Percentiles rank a stretch among this genome's conserved stretches.
These are phyloP conservation scores for Nilaparvata lugens DNA, from an alignment of 1,140 invertebrate genomes.

Conservation along the genomic window DNA sequence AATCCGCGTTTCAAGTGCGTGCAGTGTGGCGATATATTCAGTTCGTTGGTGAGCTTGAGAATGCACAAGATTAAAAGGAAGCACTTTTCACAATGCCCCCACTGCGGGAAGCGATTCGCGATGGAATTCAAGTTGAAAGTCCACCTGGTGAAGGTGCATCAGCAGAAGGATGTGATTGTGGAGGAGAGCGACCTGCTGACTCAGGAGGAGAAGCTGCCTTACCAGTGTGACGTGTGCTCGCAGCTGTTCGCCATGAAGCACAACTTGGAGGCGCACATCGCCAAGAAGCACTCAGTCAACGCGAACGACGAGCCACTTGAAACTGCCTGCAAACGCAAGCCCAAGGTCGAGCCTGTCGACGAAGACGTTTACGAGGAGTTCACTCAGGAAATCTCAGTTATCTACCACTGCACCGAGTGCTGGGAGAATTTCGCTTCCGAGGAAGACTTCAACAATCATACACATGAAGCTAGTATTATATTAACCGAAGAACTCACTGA, in stretches of 20 bases:
- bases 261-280: neutral
- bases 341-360: no score
- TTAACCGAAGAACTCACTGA: no score
- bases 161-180: neutral
- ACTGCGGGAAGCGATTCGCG: neutral
- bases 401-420: neutral
- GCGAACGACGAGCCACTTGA: neutral
- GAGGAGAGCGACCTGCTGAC: neutral
- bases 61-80: neutral
- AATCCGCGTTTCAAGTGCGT: neutral
- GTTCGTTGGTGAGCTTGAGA: neutral
- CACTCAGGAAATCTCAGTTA: neutral
- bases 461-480: neutral
- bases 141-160: neutral
- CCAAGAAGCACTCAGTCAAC: neutral
- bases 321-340: no score
- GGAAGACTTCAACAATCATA: neutral
- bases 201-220: neutral
- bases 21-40: neutral
- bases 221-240: neutral
- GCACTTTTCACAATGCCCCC: neutral
- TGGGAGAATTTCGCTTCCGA: neutral
- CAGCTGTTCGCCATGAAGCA: neutral
- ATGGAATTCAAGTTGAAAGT: neutral
- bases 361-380: no score